Evolutionary conservation across 2,888 invertebrate genomes (phyloP), one percentile per base, ranked within the genome.

Genomic region (Tholera decimalis): DNA sequence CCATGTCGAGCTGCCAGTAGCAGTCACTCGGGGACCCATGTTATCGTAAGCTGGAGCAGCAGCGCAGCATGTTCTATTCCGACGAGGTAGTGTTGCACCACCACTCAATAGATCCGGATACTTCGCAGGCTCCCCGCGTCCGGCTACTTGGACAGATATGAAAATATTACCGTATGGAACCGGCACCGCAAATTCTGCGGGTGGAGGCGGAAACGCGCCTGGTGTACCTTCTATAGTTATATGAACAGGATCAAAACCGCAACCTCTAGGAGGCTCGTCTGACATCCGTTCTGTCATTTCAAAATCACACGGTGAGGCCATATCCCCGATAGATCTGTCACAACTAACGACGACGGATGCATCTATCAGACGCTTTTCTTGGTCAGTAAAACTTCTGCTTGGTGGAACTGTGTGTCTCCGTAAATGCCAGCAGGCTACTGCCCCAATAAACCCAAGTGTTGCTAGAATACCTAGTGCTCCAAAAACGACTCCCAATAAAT

Each of bases 11-110:
- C 98, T 86, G 96, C 98, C 91, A 0, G 98, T 98, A 15, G 98
- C 98, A n/a, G 98, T 98, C 57, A 98, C 98, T 83, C 98, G 96
- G 41, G 98, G 98, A 1, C 98, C 98, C 97, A 98, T 98, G 91
- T 98, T 98, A 92, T 98, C 98, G 89, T 98, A 98, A 55, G 97
- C 98, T 37, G 97, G 97, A 77, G 93, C 95, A 39, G 95, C 92
- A 37, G 95, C 91, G 88, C 93, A 96, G 74, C 93, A 95, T 44
- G 91, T 93, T 67, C 94, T 88, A 74, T 88, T 93, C 54, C 96
- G 88, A 57, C 96, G 88, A 9, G 96, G 96, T 43, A 96, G 80
- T 62, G 96, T 93, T 28, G 95, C 92, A 63, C 93, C 91, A 73
- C 93, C 91, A 71, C 93, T 94, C 77, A 98, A 92, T 73, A 98